Evolutionary conservation across 1,140 invertebrate genomes (phyloP), one percentile per base, ranked within the genome.

Genomic region (Charaxes varanes): DNA sequence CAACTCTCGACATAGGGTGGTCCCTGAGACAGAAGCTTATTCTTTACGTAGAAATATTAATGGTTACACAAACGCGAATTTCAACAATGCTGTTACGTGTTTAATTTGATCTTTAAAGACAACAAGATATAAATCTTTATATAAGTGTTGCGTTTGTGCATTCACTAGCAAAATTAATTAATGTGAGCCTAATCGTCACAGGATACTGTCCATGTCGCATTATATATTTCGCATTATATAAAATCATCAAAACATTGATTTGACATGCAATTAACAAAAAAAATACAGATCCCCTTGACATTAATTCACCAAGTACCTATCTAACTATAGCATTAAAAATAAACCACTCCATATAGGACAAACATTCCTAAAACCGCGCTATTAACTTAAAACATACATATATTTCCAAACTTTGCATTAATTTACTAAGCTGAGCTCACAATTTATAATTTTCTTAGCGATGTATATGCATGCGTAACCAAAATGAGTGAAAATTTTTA

Each of bases 231-330:
- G n/a, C 23, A 37, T 11, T 37, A 10, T 26, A 41, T 15, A 14
- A n/a, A n/a, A n/a, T n/a, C n/a, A 18, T 2, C 11, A 19, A 33
- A 36, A 37, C 41, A 44, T 36, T 53, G 60, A 58, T 24, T 58
- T 48, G 28, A 63, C 65, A 63, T 70, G 66, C 58, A 74, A 61
- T 53, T 37, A 57, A 70, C 56, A 66, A 53, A 32, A 45, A 63
- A 47, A 64, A 63, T 49, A 51, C 31, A 34, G 37, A 51, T 16
- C n/a, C 19, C 12, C 14, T 35, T 13, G n/a, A 42, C 35, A 37
- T 37, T 51, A 47, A 50, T 34, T 26, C 56, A 51, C 46, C 10
- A 45, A 48, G 43, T 32, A 47, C 7, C 16, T 30, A 22, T 16
- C 10, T 40, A 31, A 31, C 21, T 28, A 14, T 21, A 28, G 22